These are phyloP conservation scores for Drosophila nigricruria DNA, from an alignment of 2,888 invertebrate genomes.

Conservation along the genomic window DNA sequence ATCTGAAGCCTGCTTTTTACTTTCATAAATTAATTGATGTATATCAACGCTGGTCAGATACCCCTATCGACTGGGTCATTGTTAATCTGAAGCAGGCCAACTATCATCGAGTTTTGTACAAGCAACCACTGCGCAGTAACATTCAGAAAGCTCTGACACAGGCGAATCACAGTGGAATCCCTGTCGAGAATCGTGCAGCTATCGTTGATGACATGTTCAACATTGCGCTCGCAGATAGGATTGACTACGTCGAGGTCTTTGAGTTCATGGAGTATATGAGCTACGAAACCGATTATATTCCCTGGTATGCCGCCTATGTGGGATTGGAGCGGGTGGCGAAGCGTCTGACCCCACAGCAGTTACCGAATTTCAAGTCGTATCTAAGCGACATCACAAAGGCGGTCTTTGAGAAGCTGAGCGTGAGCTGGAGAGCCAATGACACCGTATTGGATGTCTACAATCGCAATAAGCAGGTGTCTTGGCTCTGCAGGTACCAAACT, in stretches of 20 bases:
- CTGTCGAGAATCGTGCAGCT: conserved; percentile 89
- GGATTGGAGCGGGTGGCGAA: conserved; percentile 52
- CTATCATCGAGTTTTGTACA: conserved; percentile 89
- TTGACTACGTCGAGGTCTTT: conserved; percentile 84
- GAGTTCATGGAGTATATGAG: conserved; percentile 89
- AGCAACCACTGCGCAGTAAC: conserved; percentile 87
- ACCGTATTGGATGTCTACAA: conserved; percentile 87
- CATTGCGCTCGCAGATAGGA: conserved; percentile 86
- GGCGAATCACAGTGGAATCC: conserved; percentile 64
- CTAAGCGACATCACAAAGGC: conserved; percentile 85
- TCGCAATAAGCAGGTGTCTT: conserved; percentile 87
- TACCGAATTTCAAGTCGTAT: conserved; percentile 79
- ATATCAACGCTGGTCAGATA: conserved; percentile 3
- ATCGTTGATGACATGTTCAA: conserved; percentile 90
- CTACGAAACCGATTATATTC: conserved; percentile 89
- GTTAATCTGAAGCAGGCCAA: conserved; percentile 81
- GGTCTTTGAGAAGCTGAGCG: conserved; percentile 86
- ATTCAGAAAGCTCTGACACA: conserved; percentile 59
- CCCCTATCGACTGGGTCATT: conserved; percentile 76
- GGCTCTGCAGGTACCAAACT: conserved; percentile 88
- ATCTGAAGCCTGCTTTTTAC: conserved; percentile 65
- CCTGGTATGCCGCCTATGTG: conserved; percentile 89
- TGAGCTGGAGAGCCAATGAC: conserved; percentile 83
- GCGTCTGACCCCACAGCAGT: conserved; percentile 64
- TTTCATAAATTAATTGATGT: conserved; percentile 41